These are phyloP conservation scores for Egretta garzetta DNA, from an alignment of 2,113 vertebrate species.

Conservation along the genomic window DNA sequence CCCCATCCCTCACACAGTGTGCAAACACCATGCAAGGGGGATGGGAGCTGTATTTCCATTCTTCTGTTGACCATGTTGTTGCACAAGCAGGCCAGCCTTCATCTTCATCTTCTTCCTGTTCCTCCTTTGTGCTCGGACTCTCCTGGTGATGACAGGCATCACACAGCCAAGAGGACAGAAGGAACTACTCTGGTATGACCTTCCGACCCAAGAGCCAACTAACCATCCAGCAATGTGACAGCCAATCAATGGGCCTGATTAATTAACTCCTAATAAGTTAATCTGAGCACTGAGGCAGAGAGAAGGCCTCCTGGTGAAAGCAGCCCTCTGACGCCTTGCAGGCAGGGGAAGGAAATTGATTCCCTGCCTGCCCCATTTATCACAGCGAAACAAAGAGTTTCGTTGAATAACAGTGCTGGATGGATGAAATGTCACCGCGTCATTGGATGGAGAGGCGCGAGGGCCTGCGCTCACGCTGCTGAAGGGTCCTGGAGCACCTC, in stretches of 20 bases:
- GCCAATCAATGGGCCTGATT: constrained; percentile 60
- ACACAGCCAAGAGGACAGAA: neutral
- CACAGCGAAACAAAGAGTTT: neutral
- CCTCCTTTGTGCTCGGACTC: neutral
- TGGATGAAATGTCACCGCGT: neutral
- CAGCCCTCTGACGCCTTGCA: neutral
- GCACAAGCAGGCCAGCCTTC: neutral
- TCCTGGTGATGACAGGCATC: neutral
- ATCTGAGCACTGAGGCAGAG: constrained; percentile 36
- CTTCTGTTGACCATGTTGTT: neutral
- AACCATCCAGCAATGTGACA: constrained; percentile 12
- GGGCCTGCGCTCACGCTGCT: neutral
- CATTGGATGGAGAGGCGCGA: neutral
- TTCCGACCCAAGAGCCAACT: neutral
- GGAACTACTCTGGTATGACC: neutral
- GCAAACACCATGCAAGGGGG: neutral
- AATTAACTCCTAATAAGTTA: constrained; percentile 70
- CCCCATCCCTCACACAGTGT: neutral
- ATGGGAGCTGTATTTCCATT: neutral
- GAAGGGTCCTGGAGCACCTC: neutral
- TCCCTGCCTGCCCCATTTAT: constrained; percentile 33
- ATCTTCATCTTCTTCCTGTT: neutral
- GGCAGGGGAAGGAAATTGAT: constrained; percentile 30
- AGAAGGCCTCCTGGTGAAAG: constrained; percentile 33
- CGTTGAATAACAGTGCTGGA: neutral